Base-by-base conservation (phyloP, 2,888 invertebrate genomes). In the Crocallis elinguaria region DNA sequence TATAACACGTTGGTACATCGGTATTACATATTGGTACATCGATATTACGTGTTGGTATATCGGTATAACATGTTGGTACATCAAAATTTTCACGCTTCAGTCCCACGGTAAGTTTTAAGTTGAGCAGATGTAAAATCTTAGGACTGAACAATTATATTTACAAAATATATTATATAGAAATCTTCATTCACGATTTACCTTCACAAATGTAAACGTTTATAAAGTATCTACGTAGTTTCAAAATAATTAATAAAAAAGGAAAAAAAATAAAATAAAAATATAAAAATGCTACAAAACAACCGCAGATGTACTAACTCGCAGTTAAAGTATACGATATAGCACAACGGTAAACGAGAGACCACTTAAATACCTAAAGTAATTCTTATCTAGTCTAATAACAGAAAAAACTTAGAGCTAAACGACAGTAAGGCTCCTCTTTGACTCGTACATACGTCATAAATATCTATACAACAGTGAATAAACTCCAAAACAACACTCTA, bases 71-170 rank as follows among this genome's bases (percentile, higher is more conserved):
- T 30, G 38, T 48, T 30, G 52, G 44, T 46, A 53, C 41, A 37
- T 44, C 13, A 48, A 52, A 30, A 39, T 35, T 41, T 48, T 52
- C 56, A 55, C 53, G 56, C 67, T 73, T 84, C 84, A 86, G 84
- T 85, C 84, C 82, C 84, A 82, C 82, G 74, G 76, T 82, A 83
- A 86, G 80, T 82, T 85, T 84, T 80, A 85, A 87, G 84, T 90
- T 90, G 91, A 91, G 90, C 91, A 90, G 88, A 88, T 84, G 77
- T 88, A 82, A 82, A 82, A 82, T 79, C 86, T 88, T 88, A 88
- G 76, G 88, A 86, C 86, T 81, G 81, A 88, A 86, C 80, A 82
- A 79, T 79, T 84, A 88, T 88, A 88, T 88, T 84, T 90, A 89
- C 86, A 90, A 86, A 86, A 85, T 86, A 85, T 75, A 75, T 79